Evolutionary conservation across 2,113 vertebrate species (phyloP).

Genomic region (Puffinus mauretanicus): DNA sequence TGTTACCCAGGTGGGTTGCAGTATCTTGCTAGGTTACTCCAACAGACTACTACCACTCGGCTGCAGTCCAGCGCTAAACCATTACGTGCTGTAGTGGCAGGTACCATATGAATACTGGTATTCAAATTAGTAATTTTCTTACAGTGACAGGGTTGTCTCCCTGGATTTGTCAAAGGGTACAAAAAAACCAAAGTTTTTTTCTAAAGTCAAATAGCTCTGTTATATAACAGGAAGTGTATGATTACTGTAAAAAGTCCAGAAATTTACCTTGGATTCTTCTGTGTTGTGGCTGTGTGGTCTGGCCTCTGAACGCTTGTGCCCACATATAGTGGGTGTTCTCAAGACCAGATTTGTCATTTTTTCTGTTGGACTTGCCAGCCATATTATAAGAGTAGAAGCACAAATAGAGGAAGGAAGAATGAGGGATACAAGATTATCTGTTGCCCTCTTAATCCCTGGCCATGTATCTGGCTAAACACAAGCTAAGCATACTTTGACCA

Average conservation of each 20-base stretch:
- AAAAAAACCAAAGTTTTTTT: background rate
- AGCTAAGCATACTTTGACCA: background rate
- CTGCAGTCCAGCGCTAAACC: background rate
- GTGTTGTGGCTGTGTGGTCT: background rate
- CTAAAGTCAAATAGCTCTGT: background rate
- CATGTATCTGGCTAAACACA: background rate
- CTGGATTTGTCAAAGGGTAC: background rate
- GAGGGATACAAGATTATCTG: background rate
- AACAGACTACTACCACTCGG: background rate
- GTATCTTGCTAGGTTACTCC: background rate
- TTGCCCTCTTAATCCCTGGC: background rate
- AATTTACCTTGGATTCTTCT: background rate
- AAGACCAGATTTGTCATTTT: background rate
- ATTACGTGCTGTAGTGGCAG: background rate
- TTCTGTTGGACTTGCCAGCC: background rate
- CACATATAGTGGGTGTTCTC: background rate
- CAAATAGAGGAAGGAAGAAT: background rate
- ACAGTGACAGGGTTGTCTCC: background rate
- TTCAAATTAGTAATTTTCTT: background rate
- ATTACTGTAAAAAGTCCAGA: background rate
- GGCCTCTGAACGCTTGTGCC: background rate
- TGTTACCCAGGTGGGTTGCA: background rate
- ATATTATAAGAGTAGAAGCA: background rate
- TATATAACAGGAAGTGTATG: background rate
- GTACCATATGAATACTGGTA: background rate